These are phyloP conservation scores for Aphidoletes aphidimyza DNA, from an alignment of 2,888 invertebrate species.

Conservation along the genomic window DNA sequence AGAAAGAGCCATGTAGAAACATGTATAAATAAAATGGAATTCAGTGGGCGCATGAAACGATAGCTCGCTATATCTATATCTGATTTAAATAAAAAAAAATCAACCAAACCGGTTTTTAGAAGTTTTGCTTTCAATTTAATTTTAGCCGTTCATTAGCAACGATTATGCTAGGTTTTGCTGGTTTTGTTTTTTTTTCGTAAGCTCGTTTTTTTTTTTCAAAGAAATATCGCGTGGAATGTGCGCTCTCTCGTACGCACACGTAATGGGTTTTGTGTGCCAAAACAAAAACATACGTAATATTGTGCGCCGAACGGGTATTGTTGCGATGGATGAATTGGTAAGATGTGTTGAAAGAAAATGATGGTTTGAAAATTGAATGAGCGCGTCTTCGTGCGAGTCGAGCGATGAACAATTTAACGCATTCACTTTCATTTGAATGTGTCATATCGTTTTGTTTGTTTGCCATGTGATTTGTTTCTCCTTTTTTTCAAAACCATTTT, in stretches of 20 bases:
- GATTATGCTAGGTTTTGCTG: background rate
- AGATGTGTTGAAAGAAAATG: background rate
- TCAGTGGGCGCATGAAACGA: background rate
- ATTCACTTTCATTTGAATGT: slow-evolving; percentile 45
- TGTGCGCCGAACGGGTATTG: background rate
- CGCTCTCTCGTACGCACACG: background rate
- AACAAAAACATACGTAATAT: slow-evolving; percentile 4
- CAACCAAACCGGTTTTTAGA: slow-evolving; percentile 37
- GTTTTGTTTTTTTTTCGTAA: background rate
- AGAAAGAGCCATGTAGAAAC: background rate
- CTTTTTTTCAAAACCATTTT: too few species aligned
- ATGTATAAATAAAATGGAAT: slow-evolving; percentile 10
- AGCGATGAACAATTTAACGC: background rate
- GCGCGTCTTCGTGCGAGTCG: background rate
- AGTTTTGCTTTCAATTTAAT: slow-evolving; percentile 44
- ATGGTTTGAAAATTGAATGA: background rate
- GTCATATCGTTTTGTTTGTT: background rate
- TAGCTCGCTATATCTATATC: background rate
- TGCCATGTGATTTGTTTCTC: too few species aligned
- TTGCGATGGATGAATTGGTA: background rate
- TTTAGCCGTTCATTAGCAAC: slow-evolving; percentile 45
- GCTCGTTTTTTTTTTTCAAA: background rate
- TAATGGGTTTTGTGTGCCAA: background rate
- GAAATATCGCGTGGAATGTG: background rate
- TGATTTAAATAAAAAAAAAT: slow-evolving; percentile 9